Evolutionary conservation across 2,797 vertebrate species (phyloP).

Genomic region (Clamator glandarius): DNA sequence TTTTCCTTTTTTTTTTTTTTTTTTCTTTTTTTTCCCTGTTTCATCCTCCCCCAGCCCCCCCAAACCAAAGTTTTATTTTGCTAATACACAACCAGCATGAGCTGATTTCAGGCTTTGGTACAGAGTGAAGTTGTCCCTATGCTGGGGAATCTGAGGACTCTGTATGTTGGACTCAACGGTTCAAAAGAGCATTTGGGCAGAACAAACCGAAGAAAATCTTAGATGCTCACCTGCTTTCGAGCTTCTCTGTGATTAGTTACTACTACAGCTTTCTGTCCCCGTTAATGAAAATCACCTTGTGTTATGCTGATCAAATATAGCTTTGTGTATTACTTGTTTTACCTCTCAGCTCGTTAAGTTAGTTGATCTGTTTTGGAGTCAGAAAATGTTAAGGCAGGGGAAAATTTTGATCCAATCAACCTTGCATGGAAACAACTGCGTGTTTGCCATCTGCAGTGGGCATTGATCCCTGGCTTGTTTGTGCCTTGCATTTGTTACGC

Average conservation of each 20-base stretch:
- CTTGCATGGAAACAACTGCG: constrained; percentile 33
- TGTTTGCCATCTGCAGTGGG: constrained; percentile 73
- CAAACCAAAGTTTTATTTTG: neutral
- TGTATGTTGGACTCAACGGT: fast-evolving
- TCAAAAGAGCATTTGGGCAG: neutral
- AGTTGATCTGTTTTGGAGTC: constrained; percentile 15
- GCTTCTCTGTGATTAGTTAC: neutral
- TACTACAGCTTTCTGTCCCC: neutral
- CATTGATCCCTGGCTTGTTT: constrained; percentile 69
- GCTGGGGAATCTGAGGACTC: neutral
- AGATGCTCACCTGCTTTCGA: neutral
- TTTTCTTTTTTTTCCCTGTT: neutral
- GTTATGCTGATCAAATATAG: neutral
- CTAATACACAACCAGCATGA: neutral
- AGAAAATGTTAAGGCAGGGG: constrained; percentile 9
- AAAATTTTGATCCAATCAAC: constrained; percentile 43
- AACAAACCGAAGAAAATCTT: neutral
- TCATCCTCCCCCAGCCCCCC: neutral
- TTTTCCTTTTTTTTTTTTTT: neutral
- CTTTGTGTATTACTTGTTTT: neutral
- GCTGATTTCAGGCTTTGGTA: neutral
- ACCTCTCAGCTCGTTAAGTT: neutral
- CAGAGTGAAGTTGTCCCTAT: neutral
- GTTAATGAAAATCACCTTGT: neutral
- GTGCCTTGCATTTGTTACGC: constrained; percentile 68